Conservation (phyloP, 2,888 invertebrate genomes). For the Hoplodrina blanda region DNA sequence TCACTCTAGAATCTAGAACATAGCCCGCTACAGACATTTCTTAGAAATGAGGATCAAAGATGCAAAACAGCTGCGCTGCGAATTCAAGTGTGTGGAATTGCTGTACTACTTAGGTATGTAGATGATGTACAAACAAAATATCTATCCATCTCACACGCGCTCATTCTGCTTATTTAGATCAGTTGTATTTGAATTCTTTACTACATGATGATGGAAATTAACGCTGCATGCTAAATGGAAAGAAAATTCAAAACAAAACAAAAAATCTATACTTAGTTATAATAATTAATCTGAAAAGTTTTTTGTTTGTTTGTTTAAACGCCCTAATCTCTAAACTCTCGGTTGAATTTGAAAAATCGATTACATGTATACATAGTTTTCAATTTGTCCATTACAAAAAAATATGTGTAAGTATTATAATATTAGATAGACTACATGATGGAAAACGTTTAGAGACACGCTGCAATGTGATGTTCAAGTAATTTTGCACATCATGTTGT, state of each 20-base stretch:
- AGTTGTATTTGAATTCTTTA: background rate
- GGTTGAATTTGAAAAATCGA: no score
- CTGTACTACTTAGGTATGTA: background rate
- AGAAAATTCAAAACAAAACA: no score
- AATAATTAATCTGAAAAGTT: no score
- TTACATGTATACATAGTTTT: no score
- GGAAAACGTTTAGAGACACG: background rate
- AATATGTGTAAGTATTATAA: no score
- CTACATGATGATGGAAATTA: background rate
- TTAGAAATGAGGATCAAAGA: slow-evolving; percentile 6
- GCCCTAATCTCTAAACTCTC: no score
- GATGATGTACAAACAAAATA: background rate
- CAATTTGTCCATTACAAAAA: no score
- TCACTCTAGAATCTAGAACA: background rate
- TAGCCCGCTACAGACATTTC: slow-evolving; percentile 1
- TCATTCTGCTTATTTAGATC: background rate
- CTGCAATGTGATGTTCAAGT: background rate
- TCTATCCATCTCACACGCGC: background rate
- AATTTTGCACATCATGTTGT: background rate
- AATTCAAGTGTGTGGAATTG: slow-evolving; percentile 16
- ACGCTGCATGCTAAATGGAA: no score
- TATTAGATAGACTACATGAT: no score
- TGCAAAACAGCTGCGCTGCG: slow-evolving; percentile 5
- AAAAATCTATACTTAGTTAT: no score
- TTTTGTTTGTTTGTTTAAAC: no score